Base-by-base conservation (phyloP, 1,140 invertebrate genomes). In the Heliothis virescens region DNA sequence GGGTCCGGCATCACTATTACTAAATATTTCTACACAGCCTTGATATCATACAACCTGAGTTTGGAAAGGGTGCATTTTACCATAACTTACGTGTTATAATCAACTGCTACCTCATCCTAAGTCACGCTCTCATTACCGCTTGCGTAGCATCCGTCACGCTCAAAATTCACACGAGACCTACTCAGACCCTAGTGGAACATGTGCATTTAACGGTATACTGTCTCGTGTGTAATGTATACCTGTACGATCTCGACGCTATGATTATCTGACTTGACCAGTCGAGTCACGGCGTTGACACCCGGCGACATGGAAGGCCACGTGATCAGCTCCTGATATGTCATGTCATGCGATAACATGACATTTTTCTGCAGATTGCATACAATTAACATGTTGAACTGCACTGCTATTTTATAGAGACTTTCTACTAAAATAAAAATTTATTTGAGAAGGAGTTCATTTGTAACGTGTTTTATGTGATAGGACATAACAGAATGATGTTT, bases 291-390 rank as follows among this genome's bases (percentile, higher is more conserved):
- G 12, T 11, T 16, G 62, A 65, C 62, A 65, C 62, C 16, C 34
- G 62, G 2, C 41, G 4, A 41, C 60, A 21, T 41, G 60, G 11
- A 12, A n/a, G 18, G 2, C 52, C 69, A 57, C 69, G 69, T 72
- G 69, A 72, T 41, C 52, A 26, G 26, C 11, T 16, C 52, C 52
- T 72, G 69, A 71, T 53, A 53, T 71, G 16, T 29, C 21, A 72
- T 41, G n/a, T 13, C 13, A 15, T 48, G 12, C 55, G 69, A 72
- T 72, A 57, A 57, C 52, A 41, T 72, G 52, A 41, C 26, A 72
- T 72, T 72, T 72, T 72, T 72, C 52, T 72, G 13, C 52, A 41
- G 52, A 57, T 72, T 72, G 52, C 41, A 29, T 29, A n/a, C 67
- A 71, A 21, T 71, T 71, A 71, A 71, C 67, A 69, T 69, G 53